A percentile compares a stretch with the other conserved stretches of the same genome.
Evolutionary conservation across 2,888 invertebrate genomes (phyloP).

Genomic region (Synergus umbraculus): DNA sequence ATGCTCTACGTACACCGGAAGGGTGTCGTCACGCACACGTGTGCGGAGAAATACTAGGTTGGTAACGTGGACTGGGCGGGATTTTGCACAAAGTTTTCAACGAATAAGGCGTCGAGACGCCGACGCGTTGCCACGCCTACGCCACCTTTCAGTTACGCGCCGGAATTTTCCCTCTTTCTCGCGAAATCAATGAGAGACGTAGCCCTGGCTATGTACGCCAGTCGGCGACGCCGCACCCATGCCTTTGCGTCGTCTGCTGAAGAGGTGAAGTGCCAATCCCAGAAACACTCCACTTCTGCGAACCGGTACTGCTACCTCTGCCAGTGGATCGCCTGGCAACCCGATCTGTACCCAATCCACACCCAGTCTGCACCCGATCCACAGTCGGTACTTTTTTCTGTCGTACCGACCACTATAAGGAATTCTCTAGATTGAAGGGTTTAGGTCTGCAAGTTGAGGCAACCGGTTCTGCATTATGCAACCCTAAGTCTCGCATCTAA

Average conservation of each 20-base stretch:
- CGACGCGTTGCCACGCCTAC: slow-evolving; percentile 76
- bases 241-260: slow-evolving; percentile 50
- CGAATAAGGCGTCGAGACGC: slow-evolving; percentile 76
- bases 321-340: not conserved
- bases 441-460: not conserved
- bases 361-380: not conserved
- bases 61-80: slow-evolving; percentile 62
- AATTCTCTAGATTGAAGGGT: not conserved
- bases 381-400: not conserved
- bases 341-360: not conserved
- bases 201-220: slow-evolving; percentile 57
- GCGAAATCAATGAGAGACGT: slow-evolving; percentile 75
- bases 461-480: slow-evolving; percentile 7
- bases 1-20: slow-evolving; percentile 47
- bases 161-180: slow-evolving; percentile 76
- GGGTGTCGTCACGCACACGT: slow-evolving; percentile 54
- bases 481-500: not conserved
- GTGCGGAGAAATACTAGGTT: slow-evolving; percentile 52
- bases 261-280: slow-evolving; percentile 54
- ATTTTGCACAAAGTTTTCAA: slow-evolving; percentile 75
- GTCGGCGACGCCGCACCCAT: slow-evolving; percentile 59
- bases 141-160: slow-evolving; percentile 69
- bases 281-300: slow-evolving; percentile 5
- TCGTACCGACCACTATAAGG: not conserved
- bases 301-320: not conserved